Percentiles rank a stretch among this genome's conserved stretches.
Conservation (phyloP, 2,113 vertebrate genomes). For the Poicephalus gulielmi region DNA sequence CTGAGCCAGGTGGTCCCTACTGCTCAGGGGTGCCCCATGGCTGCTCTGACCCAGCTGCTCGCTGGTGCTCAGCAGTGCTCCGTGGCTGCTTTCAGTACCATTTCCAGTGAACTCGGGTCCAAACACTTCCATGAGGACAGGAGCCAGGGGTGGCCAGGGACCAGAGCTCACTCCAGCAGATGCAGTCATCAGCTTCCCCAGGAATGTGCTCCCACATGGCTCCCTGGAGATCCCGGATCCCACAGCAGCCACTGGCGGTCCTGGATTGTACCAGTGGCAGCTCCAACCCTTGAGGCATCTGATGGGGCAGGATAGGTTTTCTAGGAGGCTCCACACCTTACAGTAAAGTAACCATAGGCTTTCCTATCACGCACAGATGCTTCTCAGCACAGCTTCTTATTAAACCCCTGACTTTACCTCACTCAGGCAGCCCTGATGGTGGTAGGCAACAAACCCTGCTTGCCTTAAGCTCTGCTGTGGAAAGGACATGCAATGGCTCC, state of each 20-base stretch:
- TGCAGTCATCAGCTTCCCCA: background rate
- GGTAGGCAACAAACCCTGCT: background rate
- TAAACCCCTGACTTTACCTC: background rate
- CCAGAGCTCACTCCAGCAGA: rapidly evolving
- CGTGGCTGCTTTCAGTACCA: too few relatives aligned
- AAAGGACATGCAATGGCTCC: background rate
- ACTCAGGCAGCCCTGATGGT: background rate
- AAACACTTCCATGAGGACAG: background rate
- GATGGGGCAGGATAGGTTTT: background rate
- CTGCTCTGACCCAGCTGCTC: background rate
- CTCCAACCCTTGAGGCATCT: background rate
- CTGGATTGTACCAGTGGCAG: background rate
- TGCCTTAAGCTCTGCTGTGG: background rate
- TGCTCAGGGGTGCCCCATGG: background rate
- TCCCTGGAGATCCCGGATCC: background rate
- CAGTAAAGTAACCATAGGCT: background rate
- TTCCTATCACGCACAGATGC: background rate
- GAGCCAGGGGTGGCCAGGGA: rapidly evolving
- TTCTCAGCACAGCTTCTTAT: background rate
- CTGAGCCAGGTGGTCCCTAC: rapidly evolving
- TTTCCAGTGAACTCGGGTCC: background rate
- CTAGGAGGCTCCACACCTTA: background rate
- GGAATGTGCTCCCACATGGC: background rate
- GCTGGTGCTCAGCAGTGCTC: background rate
- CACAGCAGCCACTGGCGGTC: background rate